Base-by-base conservation (phyloP, 2,113 vertebrate species). In the Rallus limicola region DNA sequence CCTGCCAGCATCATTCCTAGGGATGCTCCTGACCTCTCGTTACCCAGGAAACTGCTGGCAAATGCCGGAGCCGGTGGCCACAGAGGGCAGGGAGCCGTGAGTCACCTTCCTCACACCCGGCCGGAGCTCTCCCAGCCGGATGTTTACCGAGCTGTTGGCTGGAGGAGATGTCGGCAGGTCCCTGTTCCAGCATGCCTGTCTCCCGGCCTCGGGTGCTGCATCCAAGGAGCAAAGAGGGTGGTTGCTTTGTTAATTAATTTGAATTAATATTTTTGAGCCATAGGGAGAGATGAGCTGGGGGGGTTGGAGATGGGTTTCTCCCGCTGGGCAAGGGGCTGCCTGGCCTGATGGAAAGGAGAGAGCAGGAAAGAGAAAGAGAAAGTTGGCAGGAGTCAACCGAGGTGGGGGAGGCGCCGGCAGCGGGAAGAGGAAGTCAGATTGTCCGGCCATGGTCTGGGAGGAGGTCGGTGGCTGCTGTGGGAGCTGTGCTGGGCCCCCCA, bases 311-410 rank as follows among this genome's bases (percentile, higher is more conserved):
- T 38, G 78, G 21, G 20, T 46, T 87, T 40, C 4, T 74, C 23
- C 29, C 0, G 0, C 55, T 65, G 0, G 0, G 40, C 0, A 0
- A 18, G 71, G 46, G 12, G 44, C 67, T 88, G 71, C 50, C 26
- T 4, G 3, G 19, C 31, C 12, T 0, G 40, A 5, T 5, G 38
- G 23, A 6, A 26, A 25, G 38, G 16, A 36, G 11, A 33, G 53
- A 71, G 42, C 26, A 62, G 74, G 53, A 83, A 78, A 85, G 67
- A 82, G 82, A 84, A 93, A 91, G 88, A 80, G 67, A 91, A 95
- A 88, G 56, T 56, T 94, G 76, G 38, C 80, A 59, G n/a, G 56
- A 83, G 38, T 2, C 1, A 56, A 14, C 6, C 1, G 6, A 58
- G 60, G 53, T 1, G 3, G 56, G 63, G 52, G 75, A 77, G 71